Conservation (phyloP, 2,113 vertebrate genomes). For the Elachura formosa region DNA sequence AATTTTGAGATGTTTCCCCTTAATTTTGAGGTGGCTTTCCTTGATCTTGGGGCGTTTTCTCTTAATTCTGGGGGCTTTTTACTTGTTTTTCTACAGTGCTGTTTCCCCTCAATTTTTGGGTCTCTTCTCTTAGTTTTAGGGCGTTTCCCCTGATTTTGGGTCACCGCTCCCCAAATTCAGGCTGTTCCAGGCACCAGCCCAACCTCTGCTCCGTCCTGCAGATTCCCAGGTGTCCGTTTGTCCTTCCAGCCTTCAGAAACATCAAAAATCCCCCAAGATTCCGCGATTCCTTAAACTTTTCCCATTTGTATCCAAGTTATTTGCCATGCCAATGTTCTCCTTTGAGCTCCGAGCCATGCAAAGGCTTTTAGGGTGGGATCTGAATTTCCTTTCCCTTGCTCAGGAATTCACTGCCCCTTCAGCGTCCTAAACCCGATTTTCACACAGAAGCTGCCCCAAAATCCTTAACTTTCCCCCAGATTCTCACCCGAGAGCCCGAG, state of each 20-base stretch:
- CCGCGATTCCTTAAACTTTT: neutral
- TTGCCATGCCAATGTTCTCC: accelerated
- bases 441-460: neutral
- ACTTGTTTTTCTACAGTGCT: neutral
- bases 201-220: neutral
- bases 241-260: neutral
- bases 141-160: neutral
- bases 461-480: neutral
- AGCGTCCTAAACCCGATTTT: neutral
- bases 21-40: neutral
- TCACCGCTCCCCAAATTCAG: neutral
- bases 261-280: no score
- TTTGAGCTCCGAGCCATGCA: accelerated
- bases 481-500: accelerated
- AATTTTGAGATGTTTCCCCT: neutral
- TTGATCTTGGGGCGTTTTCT: neutral
- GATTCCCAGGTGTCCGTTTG: neutral
- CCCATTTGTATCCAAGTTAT: accelerated
- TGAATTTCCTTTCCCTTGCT: accelerated
- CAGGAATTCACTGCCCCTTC: neutral
- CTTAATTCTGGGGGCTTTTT: neutral
- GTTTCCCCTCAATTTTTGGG: neutral
- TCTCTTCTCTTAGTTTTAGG: neutral
- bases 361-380: no score
- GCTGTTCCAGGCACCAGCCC: neutral